Conservation (phyloP, 2,888 invertebrate genomes). For the Auanema freiburgensis region DNA sequence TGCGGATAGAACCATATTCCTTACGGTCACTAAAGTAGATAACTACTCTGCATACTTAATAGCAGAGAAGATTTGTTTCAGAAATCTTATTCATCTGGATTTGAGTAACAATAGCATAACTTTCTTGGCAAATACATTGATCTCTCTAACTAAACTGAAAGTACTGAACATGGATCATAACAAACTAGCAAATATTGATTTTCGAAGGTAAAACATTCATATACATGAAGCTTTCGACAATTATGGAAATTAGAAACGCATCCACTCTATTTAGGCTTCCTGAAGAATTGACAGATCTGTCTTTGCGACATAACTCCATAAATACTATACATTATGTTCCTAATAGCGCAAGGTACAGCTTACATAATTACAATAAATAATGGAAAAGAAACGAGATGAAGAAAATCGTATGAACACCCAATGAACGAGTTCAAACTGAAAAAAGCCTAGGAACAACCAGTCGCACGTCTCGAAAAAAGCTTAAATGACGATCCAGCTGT, state of each 20-base stretch:
- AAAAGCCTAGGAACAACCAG: no score
- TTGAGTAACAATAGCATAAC: slow-evolving; percentile 42
- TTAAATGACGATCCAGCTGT: no score
- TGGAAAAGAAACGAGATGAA: background rate
- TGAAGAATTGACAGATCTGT: slow-evolving; percentile 44
- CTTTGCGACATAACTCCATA: slow-evolving; percentile 41
- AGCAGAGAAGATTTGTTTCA: slow-evolving; percentile 15
- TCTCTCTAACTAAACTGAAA: slow-evolving; percentile 31
- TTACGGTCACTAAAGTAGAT: slow-evolving; percentile 36
- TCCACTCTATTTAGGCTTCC: slow-evolving; percentile 35
- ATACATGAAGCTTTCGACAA: background rate
- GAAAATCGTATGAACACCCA: background rate
- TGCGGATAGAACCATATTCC: slow-evolving; percentile 47
- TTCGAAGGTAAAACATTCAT: slow-evolving; percentile 28
- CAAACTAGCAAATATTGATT: slow-evolving; percentile 44
- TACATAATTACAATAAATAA: background rate
- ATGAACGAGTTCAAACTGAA: background rate
- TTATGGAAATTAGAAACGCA: background rate
- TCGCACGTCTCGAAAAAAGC: no score
- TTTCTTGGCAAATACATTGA: slow-evolving; percentile 46
- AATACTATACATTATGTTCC: slow-evolving; percentile 41
- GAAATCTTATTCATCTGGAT: slow-evolving; percentile 48
- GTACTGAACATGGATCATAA: slow-evolving; percentile 46
- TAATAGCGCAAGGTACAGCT: slow-evolving; percentile 30
- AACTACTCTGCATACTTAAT: background rate